Evolutionary conservation across 35 echinoderm and acorn worm species (phyloP), one percentile per base, ranked within the genome.

Genomic region (Amphiura filiformis): DNA sequence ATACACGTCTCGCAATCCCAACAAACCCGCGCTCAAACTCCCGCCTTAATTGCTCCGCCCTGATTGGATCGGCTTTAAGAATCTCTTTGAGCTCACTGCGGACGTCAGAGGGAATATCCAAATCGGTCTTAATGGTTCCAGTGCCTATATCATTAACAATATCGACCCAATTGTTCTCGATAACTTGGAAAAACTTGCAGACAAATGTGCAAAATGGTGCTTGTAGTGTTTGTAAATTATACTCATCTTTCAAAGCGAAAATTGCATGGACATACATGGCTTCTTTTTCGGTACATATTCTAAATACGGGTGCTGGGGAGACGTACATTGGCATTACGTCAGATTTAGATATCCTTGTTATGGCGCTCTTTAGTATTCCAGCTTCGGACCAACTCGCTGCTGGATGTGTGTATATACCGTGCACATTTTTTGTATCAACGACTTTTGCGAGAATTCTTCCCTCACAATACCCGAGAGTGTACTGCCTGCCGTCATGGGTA

Each of bases 21-120:
- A 65, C 79, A 41, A 94, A 93, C 3, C 95, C 95, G 76, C 75
- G 87, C 76, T 80, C 65, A 76, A 93, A 97, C 75, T 93, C 95
- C 23, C 61, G 39, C 49, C 81, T 57, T 22, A 97, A 79, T 75
- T 94, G 80, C 32, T 89, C 39, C 1, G 88, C 92, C 61, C 89
- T 91, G 0, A 78, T 75, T 39, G 76, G 82, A 70, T 86, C 82
- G 13, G 83, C 12, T 61, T 33, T 85, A 32, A 85, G 44, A 32
- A 22, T 22, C 20, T 32, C 83, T 23, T 70, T 37, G 47, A 85
- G 83, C 12, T 56, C 56, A 14, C 56, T 56, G 20, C 83, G 83
- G 35, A 85, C 39, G 35, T 64, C 78, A 15, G 18, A 13, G 9
- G 83, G 42, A n/a, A 94, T 83, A 32, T 94, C 78, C 12, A 94